Conservation (phyloP, 1,140 invertebrate genomes). For the Caenorhabditis brenneri region DNA sequence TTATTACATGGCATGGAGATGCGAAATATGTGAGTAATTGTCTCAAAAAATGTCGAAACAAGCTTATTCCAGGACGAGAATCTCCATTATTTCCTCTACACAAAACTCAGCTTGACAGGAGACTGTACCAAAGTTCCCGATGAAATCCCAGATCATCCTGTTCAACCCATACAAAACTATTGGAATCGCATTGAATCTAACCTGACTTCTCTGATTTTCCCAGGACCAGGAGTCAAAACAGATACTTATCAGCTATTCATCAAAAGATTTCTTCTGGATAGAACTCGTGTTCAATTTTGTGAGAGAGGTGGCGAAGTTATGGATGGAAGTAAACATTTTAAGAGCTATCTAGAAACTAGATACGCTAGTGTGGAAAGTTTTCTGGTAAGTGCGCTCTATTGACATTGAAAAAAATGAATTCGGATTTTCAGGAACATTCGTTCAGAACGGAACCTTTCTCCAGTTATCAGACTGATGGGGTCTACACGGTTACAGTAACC, state of each 20-base stretch:
- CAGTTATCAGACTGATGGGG: background rate
- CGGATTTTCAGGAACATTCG: background rate
- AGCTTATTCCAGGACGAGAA: background rate
- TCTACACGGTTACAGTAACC: background rate
- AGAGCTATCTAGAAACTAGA: background rate
- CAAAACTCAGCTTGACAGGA: background rate
- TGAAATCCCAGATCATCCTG: background rate
- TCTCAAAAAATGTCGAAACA: background rate
- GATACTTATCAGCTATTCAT: background rate
- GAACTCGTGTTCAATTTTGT: background rate
- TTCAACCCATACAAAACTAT: background rate
- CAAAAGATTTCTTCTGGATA: background rate
- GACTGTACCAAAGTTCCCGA: background rate
- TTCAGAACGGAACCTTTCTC: background rate
- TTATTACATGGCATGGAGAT: background rate
- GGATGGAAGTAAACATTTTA: background rate
- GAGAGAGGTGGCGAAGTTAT: background rate
- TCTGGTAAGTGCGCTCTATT: background rate
- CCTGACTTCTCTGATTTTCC: background rate
- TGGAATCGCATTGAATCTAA: background rate
- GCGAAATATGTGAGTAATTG: background rate
- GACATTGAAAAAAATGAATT: too few relatives aligned
- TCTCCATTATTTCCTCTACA: background rate
- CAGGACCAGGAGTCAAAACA: background rate
- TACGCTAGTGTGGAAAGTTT: background rate